Base-by-base conservation (phyloP, 2,888 invertebrate species). In the Coleophora flavipennella region DNA sequence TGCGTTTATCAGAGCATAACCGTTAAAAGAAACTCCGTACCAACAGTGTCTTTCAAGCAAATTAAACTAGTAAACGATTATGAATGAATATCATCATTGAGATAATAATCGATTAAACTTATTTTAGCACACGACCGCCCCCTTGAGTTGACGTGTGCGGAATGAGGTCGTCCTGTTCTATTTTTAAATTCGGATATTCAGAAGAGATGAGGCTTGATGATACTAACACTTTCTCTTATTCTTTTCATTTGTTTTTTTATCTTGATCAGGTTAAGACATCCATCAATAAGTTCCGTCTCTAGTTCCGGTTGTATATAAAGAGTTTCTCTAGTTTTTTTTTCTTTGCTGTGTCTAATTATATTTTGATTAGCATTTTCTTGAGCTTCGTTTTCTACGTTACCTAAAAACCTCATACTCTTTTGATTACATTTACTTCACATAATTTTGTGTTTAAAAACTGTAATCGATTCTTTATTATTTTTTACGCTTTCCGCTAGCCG, bases 91-190 rank as follows among this genome's bases (percentile, higher is more conserved):
- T 13, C 25, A 28, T 27, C 37, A 40, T 40, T 33, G 35, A 20
- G 20, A 20, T 20, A 20, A 10, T 11, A 14, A 35, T 13, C 38
- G 41, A 20, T 4, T 26, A 25, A 26, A 31, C 31, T 38, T 42
- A 43, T 42, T 40, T 41, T 40, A 35, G 55, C 61, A 48, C 50
- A 42, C 60, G 64, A 59, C 66, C 61, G 68, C 62, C 64, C 71
- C 64, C 67, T 67, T 57, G 64, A 66, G 57, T 68, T 67, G 72
- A 56, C 65, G 55, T 64, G 57, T 51, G 44, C 36, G 70, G 71
- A 83, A 81, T 81, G 81, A 69, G 81, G 81, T 72, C 80, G 68
- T 42, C 48, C 51, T 59, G 75, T 73, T 77, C 78, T 79, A 78
- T 73, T 81, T 81, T 78, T 77, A 75, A 75, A 77, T 73, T 75